Conservation (phyloP, 2,797 vertebrate genomes). For the Characodon lateralis region DNA sequence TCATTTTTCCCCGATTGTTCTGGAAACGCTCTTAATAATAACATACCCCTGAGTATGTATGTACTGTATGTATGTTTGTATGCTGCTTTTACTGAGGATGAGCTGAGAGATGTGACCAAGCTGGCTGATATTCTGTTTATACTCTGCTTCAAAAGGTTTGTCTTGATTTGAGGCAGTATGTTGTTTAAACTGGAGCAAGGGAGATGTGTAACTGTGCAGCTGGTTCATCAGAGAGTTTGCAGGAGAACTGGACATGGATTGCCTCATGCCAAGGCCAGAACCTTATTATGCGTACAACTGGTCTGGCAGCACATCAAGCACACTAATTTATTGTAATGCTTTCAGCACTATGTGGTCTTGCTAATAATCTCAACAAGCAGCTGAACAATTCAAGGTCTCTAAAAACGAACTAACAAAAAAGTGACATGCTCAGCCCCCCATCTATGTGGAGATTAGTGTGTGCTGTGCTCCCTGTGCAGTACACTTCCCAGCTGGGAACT, state of each 20-base stretch:
- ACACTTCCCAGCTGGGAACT: not conserved
- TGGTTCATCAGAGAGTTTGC: not conserved
- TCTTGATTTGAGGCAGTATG: not conserved
- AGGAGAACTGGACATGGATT: not conserved
- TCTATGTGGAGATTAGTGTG: not conserved
- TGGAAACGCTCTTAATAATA: too few species aligned
- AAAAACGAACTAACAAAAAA: not conserved
- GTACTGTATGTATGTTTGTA: too few species aligned
- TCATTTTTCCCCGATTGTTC: too few species aligned
- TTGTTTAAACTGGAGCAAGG: not conserved
- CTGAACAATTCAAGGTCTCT: not conserved
- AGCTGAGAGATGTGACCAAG: too few species aligned
- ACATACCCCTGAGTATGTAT: too few species aligned
- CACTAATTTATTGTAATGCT: not conserved
- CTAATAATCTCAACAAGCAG: not conserved
- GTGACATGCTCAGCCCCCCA: not conserved
- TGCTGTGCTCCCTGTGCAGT: not conserved
- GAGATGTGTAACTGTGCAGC: not conserved
- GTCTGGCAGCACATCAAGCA: not conserved
- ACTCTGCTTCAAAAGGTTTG: not conserved
- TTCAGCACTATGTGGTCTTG: not conserved
- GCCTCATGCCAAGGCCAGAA: not conserved
- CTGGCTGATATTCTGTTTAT: not conserved
- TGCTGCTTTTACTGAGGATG: too few species aligned
- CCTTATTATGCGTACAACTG: not conserved